Evolutionary conservation across 2,797 vertebrate genomes (phyloP).

Genomic region (Adrianichthys oophorus): DNA sequence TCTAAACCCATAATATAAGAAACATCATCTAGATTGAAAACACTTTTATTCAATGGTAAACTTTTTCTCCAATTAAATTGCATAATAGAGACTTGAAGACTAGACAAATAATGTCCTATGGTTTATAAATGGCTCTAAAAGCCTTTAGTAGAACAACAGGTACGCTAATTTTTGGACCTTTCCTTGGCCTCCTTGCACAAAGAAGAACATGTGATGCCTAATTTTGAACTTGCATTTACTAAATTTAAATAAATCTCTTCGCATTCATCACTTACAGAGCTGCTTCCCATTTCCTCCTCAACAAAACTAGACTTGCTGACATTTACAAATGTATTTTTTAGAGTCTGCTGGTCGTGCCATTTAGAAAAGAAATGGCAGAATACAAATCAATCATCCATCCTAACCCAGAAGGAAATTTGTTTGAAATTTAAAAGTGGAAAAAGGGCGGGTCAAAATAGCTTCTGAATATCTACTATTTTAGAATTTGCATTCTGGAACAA

Average conservation of each 20-base stretch:
- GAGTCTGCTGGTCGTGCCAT: background rate
- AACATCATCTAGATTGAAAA: background rate
- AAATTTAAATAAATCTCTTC: background rate
- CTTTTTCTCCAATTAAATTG: background rate
- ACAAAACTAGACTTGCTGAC: background rate
- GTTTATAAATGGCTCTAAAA: conserved; percentile 3
- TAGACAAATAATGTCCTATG: background rate
- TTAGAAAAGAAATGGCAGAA: background rate
- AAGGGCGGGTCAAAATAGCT: background rate
- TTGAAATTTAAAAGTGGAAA: background rate
- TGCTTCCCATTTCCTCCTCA: background rate
- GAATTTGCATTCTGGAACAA: background rate
- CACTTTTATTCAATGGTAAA: background rate
- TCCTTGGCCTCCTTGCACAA: background rate
- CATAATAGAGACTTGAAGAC: background rate
- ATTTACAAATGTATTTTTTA: background rate
- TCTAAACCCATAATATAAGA: background rate
- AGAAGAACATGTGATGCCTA: background rate
- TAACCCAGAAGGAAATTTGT: background rate
- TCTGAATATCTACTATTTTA: conserved; percentile 1
- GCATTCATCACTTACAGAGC: background rate
- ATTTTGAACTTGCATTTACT: background rate
- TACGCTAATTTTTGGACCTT: background rate
- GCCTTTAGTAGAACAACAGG: background rate
- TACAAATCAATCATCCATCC: background rate